Evolutionary conservation across 2,797 vertebrate species (phyloP), one percentile per base, ranked within the genome.

Genomic region (Mycteria americana): DNA sequence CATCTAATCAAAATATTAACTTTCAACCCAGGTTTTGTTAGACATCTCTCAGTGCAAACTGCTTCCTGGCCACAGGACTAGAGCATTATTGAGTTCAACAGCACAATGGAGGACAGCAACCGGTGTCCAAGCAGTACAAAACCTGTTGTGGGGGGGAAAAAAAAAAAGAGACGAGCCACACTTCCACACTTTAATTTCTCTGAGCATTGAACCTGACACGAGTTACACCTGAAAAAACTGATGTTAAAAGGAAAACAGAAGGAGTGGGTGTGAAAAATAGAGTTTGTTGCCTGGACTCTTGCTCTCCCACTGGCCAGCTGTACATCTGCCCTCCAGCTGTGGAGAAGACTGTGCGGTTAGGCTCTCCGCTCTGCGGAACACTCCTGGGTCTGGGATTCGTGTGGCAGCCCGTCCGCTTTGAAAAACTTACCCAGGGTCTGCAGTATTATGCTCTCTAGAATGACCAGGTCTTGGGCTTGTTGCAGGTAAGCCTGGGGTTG

Each of bases 391-490:
- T 96, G 93, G 89, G 89, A 90, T 92, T 97, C 14, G 85, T 85
- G 97, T 97, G 94, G 97, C 98, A 98, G 97, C 98, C 98, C 96
- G 96, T 93, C 93, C 98, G 96, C 98, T 98, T 91, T 91, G 98
- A 98, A 98, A 97, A 98, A 99, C 99, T 99, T 99, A 99, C 99
- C 99, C 98, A 99, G 98, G 98, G 99, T 99, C 98, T 99, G 99
- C 96, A 99, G 99, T 97, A 99, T 99, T 97, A 99, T 99, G 98
- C 99, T 99, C 99, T 99, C 99, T 98, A 99, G 98, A 98, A 99
- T 99, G 98, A 99, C 99, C 98, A 99, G 98, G 98, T 99, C 99
- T 98, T 99, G 99, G 98, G 99, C 99, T 99, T 99, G 99, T 97
- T 99, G 99, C 98, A 99, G 98, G 98, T 99, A 99, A 98, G 99